Percentiles rank a stretch among this genome's conserved stretches.
phyloP scores from a whole-genome alignment of 2,797 vertebrate species.

The Gallirallus australis region DNA sequence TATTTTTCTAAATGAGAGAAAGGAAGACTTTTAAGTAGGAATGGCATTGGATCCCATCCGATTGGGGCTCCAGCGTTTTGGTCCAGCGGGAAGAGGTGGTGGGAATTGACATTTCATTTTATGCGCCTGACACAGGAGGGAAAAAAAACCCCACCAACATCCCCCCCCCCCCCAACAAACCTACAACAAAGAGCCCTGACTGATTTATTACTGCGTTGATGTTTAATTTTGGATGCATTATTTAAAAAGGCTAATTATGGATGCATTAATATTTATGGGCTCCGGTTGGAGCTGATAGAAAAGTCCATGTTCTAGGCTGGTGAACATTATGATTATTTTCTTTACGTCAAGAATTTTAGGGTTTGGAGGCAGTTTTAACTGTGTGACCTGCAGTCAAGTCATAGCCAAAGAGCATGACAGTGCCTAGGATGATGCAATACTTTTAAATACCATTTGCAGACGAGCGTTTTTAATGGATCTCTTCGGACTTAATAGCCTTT shows the following conservation, averaged over 20 bases:
- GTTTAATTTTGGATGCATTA: conserved; percentile 77
- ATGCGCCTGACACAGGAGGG: background rate
- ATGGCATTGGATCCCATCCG: background rate
- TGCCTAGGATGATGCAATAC: conserved; percentile 60
- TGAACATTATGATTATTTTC: conserved; percentile 55
- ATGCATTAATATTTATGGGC: conserved; percentile 76
- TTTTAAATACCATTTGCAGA: conserved; percentile 65
- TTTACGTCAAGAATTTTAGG: conserved; percentile 38
- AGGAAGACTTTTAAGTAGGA: conserved; percentile 46
- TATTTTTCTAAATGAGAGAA: conserved; percentile 44
- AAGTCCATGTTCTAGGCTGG: conserved; percentile 59
- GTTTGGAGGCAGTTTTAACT: conserved; percentile 56
- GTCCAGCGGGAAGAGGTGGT: background rate
- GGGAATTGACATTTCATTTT: conserved; percentile 54
- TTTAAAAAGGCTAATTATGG: conserved; percentile 77
- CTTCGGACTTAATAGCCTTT: conserved; percentile 66
- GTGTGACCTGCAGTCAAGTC: conserved; percentile 34
- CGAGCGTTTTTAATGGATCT: conserved; percentile 64
- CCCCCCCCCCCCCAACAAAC: background rate
- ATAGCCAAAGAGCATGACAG: conserved; percentile 46
- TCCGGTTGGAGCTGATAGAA: conserved; percentile 67
- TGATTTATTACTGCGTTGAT: conserved; percentile 74
- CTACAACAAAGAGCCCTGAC: conserved; percentile 61
- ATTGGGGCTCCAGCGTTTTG: background rate
- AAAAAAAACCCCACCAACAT: background rate